Evolutionary conservation across 2,888 invertebrate genomes (phyloP).

Genomic region (Eremobia ochroleuca): DNA sequence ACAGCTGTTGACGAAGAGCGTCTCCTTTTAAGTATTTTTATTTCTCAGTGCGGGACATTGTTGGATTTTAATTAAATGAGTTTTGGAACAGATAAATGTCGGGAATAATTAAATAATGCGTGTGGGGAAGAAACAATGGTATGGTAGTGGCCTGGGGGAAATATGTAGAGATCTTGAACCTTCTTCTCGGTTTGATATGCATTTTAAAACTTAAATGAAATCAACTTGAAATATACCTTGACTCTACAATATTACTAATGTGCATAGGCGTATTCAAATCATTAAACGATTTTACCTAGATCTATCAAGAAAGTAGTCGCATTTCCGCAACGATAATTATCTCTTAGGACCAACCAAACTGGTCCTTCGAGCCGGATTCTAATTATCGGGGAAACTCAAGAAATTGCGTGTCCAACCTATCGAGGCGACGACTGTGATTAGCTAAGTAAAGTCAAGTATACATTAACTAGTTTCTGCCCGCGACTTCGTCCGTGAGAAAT

Average conservation of each 20-base stretch:
- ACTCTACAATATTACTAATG: not conserved
- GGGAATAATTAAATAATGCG: constrained; percentile 47
- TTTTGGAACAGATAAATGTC: constrained; percentile 51
- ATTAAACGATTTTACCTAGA: constrained; percentile 27
- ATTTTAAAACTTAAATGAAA: not conserved
- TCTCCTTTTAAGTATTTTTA: constrained; percentile 77
- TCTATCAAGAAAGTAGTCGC: constrained; percentile 50
- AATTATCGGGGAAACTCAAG: constrained; percentile 57
- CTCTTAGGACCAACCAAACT: constrained; percentile 47
- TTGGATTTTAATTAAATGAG: constrained; percentile 63
- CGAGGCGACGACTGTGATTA: constrained; percentile 30
- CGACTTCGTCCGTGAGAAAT: not conserved
- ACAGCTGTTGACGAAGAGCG: constrained; percentile 87
- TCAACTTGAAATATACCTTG: not conserved
- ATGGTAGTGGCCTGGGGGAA: not conserved
- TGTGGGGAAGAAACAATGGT: constrained; percentile 39
- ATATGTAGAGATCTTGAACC: not conserved
- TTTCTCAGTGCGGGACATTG: constrained; percentile 74
- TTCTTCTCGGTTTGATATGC: not conserved
- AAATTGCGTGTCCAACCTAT: constrained; percentile 40
- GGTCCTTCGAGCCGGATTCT: constrained; percentile 67
- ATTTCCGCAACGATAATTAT: constrained; percentile 57
- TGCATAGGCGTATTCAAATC: not conserved
- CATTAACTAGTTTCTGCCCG: not conserved
- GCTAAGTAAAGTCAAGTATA: constrained; percentile 23